Conservation (phyloP, 2,888 invertebrate species). For the Metopia argyrocephala region DNA sequence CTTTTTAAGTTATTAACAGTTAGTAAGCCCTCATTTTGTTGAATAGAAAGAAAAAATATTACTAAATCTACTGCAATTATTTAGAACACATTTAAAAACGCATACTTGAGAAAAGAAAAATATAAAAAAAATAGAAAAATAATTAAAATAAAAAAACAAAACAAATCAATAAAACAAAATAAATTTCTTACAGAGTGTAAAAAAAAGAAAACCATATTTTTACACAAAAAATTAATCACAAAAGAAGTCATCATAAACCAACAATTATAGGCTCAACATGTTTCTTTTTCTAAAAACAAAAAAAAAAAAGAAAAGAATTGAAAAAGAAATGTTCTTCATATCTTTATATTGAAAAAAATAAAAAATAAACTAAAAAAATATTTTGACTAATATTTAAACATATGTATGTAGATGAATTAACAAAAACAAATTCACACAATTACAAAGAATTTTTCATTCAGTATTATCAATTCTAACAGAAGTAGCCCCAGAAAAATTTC, state of each 20-base stretch:
- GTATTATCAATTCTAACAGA: too few relatives aligned
- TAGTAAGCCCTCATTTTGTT: neutral
- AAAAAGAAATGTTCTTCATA: neutral
- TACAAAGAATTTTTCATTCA: neutral
- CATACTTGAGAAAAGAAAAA: neutral
- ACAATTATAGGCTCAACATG: neutral
- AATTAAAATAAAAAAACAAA: neutral
- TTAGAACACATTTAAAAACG: neutral
- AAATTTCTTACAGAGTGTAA: neutral
- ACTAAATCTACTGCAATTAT: neutral
- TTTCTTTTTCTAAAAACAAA: neutral
- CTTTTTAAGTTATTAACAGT: neutral
- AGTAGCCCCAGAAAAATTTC: too few relatives aligned
- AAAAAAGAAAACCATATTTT: neutral
- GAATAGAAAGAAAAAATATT: neutral
- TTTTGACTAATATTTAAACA: neutral
- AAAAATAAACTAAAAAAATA: neutral
- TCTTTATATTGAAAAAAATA: neutral
- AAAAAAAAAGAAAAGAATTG: neutral
- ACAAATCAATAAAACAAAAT: neutral
- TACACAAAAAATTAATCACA: neutral
- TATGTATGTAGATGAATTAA: too few relatives aligned
- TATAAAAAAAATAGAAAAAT: neutral
- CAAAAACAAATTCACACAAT: neutral
- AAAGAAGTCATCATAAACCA: neutral